A percentile compares a stretch with the other conserved stretches of the same genome.
phyloP scores from a whole-genome alignment of 1,140 invertebrate genomes.

The Camponotus floridanus region DNA sequence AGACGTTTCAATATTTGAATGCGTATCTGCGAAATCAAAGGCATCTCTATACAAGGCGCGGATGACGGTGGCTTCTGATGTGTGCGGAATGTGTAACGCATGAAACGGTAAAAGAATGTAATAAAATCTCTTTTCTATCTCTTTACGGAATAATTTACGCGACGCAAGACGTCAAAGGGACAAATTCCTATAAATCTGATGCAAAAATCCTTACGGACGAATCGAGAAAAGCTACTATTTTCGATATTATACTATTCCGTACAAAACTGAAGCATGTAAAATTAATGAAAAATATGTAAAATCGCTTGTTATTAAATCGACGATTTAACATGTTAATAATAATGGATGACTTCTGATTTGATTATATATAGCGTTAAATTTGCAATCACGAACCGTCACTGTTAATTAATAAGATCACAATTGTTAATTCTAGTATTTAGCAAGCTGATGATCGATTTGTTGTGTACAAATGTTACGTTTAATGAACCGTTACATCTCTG shows the following conservation, averaged over 20 bases:
- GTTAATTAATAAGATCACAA: constrained; percentile 61
- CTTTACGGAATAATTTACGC: constrained; percentile 8
- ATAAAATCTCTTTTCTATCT: constrained; percentile 2
- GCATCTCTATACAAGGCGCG: neutral
- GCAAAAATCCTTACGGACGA: neutral
- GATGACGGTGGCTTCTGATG: neutral
- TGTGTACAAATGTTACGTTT: constrained; percentile 36
- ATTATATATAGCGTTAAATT: constrained; percentile 21
- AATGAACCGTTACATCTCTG: constrained; percentile 38
- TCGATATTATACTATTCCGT: neutral
- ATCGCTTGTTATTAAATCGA: neutral
- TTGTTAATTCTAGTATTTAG: constrained; percentile 51
- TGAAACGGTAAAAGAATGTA: constrained; percentile 31
- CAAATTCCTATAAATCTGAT: neutral
- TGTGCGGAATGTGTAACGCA: constrained; percentile 24
- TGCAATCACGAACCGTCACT: constrained; percentile 15
- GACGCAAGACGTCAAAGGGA: neutral
- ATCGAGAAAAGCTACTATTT: neutral
- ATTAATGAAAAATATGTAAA: neutral
- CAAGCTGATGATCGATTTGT: constrained; percentile 31
- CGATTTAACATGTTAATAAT: constrained; percentile 31
- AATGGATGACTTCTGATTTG: constrained; percentile 6
- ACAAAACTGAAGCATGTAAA: too few relatives aligned
- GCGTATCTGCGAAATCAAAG: constrained; percentile 21
- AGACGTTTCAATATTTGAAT: constrained; percentile 44